Conservation (phyloP, 2,797 vertebrate species). For the Phoxinus dragarum region DNA sequence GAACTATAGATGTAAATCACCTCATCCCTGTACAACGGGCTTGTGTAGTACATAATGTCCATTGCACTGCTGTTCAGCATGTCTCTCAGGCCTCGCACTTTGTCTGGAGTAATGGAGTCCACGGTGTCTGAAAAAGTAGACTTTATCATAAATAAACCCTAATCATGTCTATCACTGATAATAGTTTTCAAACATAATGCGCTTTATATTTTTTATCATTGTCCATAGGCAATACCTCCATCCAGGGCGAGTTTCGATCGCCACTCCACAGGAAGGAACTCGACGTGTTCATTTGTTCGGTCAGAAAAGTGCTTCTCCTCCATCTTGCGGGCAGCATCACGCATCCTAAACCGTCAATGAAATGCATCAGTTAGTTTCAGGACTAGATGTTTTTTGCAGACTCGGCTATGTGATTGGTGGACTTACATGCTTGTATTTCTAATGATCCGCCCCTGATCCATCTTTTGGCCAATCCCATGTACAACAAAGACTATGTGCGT, state of each 20-base stretch:
- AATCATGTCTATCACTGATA: neutral
- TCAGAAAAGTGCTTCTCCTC: conserved; percentile 94
- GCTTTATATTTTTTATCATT: neutral
- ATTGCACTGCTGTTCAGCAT: conserved; percentile 98
- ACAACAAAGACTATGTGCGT: conserved; percentile 96
- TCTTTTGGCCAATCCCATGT: conserved; percentile 96
- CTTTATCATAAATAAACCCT: conserved; percentile 1
- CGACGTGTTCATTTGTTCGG: conserved; percentile 87
- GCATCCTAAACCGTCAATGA: conserved; percentile 82
- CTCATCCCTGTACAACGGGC: conserved; percentile 95
- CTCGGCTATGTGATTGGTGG: neutral
- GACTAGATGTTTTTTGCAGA: neutral
- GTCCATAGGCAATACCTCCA: conserved; percentile 82
- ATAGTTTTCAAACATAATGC: neutral
- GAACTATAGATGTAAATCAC: conserved; percentile 70
- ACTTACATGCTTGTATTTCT: conserved; percentile 96
- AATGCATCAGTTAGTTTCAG: neutral
- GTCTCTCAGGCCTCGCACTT: conserved; percentile 91
- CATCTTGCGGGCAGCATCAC: conserved; percentile 93
- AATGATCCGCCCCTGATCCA: conserved; percentile 97
- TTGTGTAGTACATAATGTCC: conserved; percentile 99
- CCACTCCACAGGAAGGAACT: conserved; percentile 98
- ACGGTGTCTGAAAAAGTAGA: conserved; percentile 85
- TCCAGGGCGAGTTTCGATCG: conserved; percentile 93
- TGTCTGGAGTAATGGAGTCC: conserved; percentile 96